Base-by-base conservation (phyloP, 2,113 vertebrate genomes). In the Dermatemys mawii region DNA sequence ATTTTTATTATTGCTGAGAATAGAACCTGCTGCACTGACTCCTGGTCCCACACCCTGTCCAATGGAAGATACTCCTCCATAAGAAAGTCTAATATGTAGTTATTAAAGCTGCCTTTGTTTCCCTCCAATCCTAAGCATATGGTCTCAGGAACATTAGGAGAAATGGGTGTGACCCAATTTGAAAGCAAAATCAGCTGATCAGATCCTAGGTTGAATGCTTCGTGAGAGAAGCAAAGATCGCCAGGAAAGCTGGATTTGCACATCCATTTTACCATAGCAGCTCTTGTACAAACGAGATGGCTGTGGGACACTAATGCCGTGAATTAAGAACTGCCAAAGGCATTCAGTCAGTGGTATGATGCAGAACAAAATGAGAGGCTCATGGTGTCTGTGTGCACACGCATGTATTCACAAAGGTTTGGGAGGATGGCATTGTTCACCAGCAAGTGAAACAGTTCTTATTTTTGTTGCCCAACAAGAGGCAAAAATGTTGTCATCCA, bases 361-460 rank as follows among this genome's bases (percentile, higher is more conserved):
- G 82, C 48, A 85, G 70, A 92, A 84, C 78, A 84, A 86, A 60
- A 22, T 83, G 79, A 50, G 88, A 92, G 92, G 87, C 78, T 9
- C 6, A 21, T 29, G 5, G 27, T 78, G 5, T 9, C 5, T 67
- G 24, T 63, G 50, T 41, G 11, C 10, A 21, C 24, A 24, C 5
- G 32, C 70, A 2, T 8, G 6, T 50, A 19, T 76, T 51, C 44
- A 12, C 8, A 17, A 55, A 84, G 48, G 73, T 50, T 80, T 53
- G 38, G 57, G 81, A 86, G 0, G 0, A 13, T 93, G 75, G 48
- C 80, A n/a, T 88, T 54, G 24, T 49, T 78, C 75, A 44, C 22
- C 21, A 13, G 41, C 78, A 80, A 11, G 57, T 88, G 75, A 75
- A 78, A 92, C 53, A 91, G 12, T 53, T 60, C 49, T 57, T 92